Evolutionary conservation across 2,888 invertebrate genomes (phyloP).

Genomic region (Lasioglossum villosulum): DNA sequence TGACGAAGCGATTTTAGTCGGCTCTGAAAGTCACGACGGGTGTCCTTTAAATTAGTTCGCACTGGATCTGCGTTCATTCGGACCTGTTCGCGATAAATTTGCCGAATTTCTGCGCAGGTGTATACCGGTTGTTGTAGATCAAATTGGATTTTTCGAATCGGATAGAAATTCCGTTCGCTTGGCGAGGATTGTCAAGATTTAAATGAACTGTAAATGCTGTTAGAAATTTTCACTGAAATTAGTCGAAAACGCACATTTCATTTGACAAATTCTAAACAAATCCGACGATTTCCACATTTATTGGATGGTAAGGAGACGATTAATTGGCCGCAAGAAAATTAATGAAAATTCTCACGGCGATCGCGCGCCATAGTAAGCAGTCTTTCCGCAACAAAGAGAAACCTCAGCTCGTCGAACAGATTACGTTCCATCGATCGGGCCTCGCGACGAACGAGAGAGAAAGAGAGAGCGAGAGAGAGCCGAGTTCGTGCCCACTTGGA

Average conservation of each 20-base stretch:
- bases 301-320: not conserved
- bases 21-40: not conserved
- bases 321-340: not conserved
- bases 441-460: not conserved
- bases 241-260: not conserved
- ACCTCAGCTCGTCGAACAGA: not conserved
- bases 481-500: slow-evolving; percentile 13
- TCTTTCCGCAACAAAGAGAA: slow-evolving; percentile 6
- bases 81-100: not conserved
- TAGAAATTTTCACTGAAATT: no score
- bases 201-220: not conserved
- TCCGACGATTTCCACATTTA: not conserved
- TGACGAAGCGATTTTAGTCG: not conserved
- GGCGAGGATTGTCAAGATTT: not conserved
- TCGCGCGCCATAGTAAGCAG: not conserved
- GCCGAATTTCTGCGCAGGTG: not conserved
- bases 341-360: not conserved
- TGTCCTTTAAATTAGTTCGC: not conserved
- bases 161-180: not conserved
- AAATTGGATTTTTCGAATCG: not conserved
- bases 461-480: no score
- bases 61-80: not conserved
- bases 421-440: slow-evolving; percentile 4
- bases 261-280: not conserved
- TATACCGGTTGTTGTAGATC: not conserved